phyloP scores from a whole-genome alignment of 2,797 vertebrate genomes.

The Gymnothorax javanicus region DNA sequence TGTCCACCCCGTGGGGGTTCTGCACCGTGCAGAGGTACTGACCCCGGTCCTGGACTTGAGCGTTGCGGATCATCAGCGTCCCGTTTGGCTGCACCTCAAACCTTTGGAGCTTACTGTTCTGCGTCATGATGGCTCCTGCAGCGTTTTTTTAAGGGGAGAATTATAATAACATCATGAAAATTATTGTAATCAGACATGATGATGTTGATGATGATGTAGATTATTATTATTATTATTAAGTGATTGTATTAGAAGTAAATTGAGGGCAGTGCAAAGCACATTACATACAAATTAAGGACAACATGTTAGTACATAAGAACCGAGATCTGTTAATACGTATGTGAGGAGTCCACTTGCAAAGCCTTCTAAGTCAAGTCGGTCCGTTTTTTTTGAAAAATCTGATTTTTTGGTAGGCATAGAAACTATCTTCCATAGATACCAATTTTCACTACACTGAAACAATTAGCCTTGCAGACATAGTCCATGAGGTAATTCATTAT shows the following conservation, averaged over 20 bases:
- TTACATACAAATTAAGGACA: too few relatives aligned
- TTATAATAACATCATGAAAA: neutral
- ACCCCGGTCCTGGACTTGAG: slow-evolving; percentile 78
- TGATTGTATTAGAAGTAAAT: neutral
- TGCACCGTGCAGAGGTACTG: slow-evolving; percentile 84
- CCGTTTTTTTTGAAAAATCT: too few relatives aligned
- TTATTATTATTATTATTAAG: neutral
- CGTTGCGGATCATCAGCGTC: slow-evolving; percentile 77
- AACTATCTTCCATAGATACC: too few relatives aligned
- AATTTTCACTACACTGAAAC: too few relatives aligned
- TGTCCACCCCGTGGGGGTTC: slow-evolving; percentile 80
- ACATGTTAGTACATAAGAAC: neutral
- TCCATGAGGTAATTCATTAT: too few relatives aligned
- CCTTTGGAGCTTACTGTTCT: slow-evolving; percentile 74
- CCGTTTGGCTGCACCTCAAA: slow-evolving; percentile 86
- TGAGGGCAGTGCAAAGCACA: neutral
- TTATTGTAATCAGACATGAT: neutral
- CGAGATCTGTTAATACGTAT: neutral
- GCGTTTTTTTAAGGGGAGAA: neutral
- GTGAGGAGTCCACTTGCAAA: neutral
- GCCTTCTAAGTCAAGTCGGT: too few relatives aligned
- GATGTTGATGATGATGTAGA: neutral
- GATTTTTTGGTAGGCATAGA: too few relatives aligned
- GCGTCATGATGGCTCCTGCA: slow-evolving; percentile 77
- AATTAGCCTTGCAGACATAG: too few relatives aligned